Evolutionary conservation across 2,113 vertebrate species (phyloP).

Genomic region (Leptodactylus fuscus): DNA sequence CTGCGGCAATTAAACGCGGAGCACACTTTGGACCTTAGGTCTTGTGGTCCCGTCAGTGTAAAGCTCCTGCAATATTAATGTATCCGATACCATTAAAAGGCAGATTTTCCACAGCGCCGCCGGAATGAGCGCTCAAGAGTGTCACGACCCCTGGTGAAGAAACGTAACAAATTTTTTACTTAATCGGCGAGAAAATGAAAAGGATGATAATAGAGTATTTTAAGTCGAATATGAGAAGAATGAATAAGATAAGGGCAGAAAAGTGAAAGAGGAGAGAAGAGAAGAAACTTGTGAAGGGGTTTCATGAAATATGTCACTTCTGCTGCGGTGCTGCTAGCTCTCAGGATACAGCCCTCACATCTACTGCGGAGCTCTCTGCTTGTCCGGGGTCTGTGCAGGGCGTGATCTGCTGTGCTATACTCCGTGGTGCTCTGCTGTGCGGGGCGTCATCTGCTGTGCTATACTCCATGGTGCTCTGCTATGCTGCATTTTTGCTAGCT

Average conservation of each 20-base stretch:
- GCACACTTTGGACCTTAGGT: slow-evolving; percentile 28
- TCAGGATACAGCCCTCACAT: no score
- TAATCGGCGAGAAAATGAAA: slow-evolving; percentile 38
- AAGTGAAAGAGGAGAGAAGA: not conserved
- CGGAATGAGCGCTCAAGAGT: not conserved
- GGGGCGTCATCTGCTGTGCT: no score
- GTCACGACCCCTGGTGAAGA: not conserved
- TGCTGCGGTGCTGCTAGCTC: not conserved
- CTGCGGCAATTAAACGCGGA: slow-evolving; percentile 39
- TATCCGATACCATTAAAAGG: slow-evolving; percentile 7
- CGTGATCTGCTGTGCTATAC: no score
- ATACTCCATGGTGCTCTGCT: no score
- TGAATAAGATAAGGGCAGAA: not conserved
- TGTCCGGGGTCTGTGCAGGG: no score
- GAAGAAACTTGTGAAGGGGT: not conserved
- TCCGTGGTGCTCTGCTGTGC: no score
- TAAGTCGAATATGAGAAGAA: not conserved
- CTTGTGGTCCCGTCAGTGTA: not conserved
- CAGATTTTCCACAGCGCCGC: not conserved
- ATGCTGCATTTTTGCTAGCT: no score
- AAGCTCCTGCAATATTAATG: slow-evolving; percentile 32
- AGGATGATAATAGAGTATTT: not conserved
- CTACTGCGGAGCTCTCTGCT: no score
- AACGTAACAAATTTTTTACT: slow-evolving; percentile 1
- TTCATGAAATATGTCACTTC: not conserved